Conservation (phyloP, 2,113 vertebrate species). For the Sylvia atricapilla region DNA sequence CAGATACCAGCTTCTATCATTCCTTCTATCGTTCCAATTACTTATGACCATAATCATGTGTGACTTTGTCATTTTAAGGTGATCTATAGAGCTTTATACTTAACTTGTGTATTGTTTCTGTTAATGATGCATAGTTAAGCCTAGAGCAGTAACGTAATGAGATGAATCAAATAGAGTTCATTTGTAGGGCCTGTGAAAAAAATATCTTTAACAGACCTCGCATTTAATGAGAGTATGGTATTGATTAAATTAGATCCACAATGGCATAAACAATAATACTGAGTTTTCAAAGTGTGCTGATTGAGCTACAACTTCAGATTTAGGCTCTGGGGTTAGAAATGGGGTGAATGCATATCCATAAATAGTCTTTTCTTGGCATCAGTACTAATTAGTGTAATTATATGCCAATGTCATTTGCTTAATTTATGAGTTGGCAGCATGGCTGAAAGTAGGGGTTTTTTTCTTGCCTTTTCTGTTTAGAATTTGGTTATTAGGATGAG, state of each 20-base stretch:
- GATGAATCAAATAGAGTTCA: slow-evolving; percentile 41
- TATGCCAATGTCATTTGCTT: slow-evolving; percentile 69
- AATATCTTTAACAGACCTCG: slow-evolving; percentile 47
- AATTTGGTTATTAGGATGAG: slow-evolving; percentile 72
- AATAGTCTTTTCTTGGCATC: slow-evolving; percentile 64
- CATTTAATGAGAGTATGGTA: slow-evolving; percentile 61
- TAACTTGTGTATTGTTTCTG: slow-evolving; percentile 39
- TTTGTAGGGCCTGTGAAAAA: slow-evolving; percentile 23
- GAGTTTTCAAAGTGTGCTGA: slow-evolving; percentile 29
- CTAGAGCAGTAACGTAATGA: slow-evolving; percentile 51
- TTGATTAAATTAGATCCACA: slow-evolving; percentile 62
- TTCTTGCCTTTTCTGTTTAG: slow-evolving; percentile 64
- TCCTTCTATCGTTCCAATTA: not conserved
- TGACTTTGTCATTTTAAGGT: slow-evolving; percentile 20
- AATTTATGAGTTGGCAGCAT: slow-evolving; percentile 72
- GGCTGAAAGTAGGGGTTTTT: slow-evolving; percentile 36
- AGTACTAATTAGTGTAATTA: slow-evolving; percentile 74
- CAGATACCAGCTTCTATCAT: not conserved
- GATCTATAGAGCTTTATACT: not conserved
- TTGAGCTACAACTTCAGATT: slow-evolving; percentile 47
- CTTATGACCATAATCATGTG: not conserved
- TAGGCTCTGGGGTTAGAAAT: slow-evolving; percentile 54
- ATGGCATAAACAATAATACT: slow-evolving; percentile 41
- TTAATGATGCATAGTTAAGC: slow-evolving; percentile 56
- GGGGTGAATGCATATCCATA: slow-evolving; percentile 56